Evolutionary conservation across 2,113 vertebrate species (phyloP), one percentile per base, ranked within the genome.

Genomic region (Hippoglossus stenolepis): DNA sequence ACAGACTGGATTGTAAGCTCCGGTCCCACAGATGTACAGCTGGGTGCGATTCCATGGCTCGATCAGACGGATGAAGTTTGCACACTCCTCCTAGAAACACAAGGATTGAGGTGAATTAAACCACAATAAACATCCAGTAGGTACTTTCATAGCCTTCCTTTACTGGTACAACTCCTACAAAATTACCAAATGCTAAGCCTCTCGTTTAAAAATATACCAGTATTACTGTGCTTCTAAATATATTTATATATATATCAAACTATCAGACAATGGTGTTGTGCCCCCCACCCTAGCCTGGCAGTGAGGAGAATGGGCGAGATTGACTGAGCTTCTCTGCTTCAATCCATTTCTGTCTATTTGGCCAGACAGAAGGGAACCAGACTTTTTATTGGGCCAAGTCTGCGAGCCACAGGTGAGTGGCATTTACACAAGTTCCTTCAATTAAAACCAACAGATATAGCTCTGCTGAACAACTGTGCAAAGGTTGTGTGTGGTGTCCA

Each of bases 41-140:
- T 99, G 97, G 3, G 98, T 99, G 59, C 98, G 93, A 94, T 99
- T 99, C 97, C 97, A 99, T 24, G 98, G 96, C 92, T 99, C 97
- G 77, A 99, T 96, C 88, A 99, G 94, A 69, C 97, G 96, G 88
- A 99, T 96, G 85, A 99, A 99, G 90, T 99, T 99, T 54, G 96
- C 97, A 0, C 98, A 99, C 84, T 99, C 97, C 0, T 97, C 97
- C 98, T 99, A 89, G 5, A 73, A 84, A 83, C 59, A 83, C 60
- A 88, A 49, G 62, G 31, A 54, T 5, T 5, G 15, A 12, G 31
- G 21, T 43, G 2, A 31, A 68, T 70, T 26, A 18, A 60, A 71
- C 2, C 20, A 59, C n/a, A 54, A 45, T 20, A 61, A 38, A 60
- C 15, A 64, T 73, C 5, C 18, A 21, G 67, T 66, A 64, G 65